Evolutionary conservation across 2,888 invertebrate species (phyloP).

Genomic region (Aleiodes alternator): DNA sequence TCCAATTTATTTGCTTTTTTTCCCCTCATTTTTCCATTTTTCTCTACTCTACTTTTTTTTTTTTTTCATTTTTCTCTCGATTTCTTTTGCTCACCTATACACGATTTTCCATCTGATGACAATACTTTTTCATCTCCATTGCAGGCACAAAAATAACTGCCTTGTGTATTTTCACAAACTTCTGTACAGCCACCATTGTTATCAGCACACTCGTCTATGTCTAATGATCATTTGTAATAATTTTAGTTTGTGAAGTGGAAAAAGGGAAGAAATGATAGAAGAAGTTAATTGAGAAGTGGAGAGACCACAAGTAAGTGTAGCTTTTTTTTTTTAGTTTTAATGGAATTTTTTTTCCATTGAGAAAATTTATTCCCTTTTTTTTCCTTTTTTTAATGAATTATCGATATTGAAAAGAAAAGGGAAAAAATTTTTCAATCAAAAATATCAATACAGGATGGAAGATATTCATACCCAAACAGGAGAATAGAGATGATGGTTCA

Average conservation of each 20-base stretch:
- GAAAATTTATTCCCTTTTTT: too few species aligned
- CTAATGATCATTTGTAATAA: conserved; percentile 54
- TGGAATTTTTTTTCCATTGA: conserved; percentile 4
- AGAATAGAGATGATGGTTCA: conserved; percentile 62
- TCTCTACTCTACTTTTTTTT: too few species aligned
- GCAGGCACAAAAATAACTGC: conserved; percentile 78
- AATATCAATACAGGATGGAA: conserved; percentile 1
- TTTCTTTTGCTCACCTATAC: conserved; percentile 64
- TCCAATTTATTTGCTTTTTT: too few species aligned
- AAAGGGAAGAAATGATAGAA: neutral
- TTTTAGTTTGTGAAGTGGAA: too few species aligned
- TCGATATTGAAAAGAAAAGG: neutral
- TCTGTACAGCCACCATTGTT: conserved; percentile 78
- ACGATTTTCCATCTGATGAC: conserved; percentile 69
- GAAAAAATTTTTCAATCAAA: neutral
- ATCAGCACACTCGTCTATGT: conserved; percentile 74
- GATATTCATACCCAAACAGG: conserved; percentile 68
- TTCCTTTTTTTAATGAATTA: conserved; percentile 14
- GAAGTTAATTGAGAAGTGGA: conserved; percentile 3
- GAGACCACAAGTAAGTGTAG: neutral
- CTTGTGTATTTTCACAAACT: conserved; percentile 79
- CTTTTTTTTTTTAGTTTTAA: conserved; percentile 9
- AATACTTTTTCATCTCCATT: conserved; percentile 71
- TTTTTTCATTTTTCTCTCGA: neutral
- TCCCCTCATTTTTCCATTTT: too few species aligned